These are phyloP conservation scores for Callyntrura sp. DNA, from an alignment of 2,888 invertebrate genomes.

Conservation along the genomic window DNA sequence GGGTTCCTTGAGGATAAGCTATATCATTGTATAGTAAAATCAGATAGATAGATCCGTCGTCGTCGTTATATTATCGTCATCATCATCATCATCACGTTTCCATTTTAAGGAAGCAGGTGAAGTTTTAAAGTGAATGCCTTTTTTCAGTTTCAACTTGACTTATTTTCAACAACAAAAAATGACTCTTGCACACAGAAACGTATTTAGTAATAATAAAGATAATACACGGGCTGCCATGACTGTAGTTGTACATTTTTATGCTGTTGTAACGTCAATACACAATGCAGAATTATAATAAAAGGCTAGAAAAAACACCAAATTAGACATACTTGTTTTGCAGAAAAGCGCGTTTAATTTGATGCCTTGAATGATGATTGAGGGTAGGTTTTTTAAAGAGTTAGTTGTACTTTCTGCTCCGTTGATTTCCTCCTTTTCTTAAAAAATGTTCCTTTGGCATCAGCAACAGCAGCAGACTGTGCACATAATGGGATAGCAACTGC, in stretches of 20 bases:
- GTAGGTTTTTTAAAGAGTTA: slow-evolving; percentile 77
- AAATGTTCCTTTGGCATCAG: slow-evolving; percentile 47
- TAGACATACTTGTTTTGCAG: slow-evolving; percentile 80
- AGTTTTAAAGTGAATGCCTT: slow-evolving; percentile 53
- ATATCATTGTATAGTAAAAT: slow-evolving; percentile 44
- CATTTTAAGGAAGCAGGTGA: slow-evolving; percentile 75
- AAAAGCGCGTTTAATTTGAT: slow-evolving; percentile 80
- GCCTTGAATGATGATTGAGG: slow-evolving; percentile 59
- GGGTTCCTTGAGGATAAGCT: slow-evolving; percentile 62
- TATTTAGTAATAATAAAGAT: neutral
- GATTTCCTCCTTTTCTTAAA: slow-evolving; percentile 64
- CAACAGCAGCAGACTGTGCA: slow-evolving; percentile 26
- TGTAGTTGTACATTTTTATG: slow-evolving; percentile 20
- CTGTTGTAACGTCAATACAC: neutral
- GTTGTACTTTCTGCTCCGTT: slow-evolving; percentile 82
- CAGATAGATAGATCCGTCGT: slow-evolving; percentile 54
- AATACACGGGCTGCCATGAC: slow-evolving; percentile 28
- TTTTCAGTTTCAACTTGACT: slow-evolving; percentile 75
- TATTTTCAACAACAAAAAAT: slow-evolving; percentile 72
- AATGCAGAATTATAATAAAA: slow-evolving; percentile 59
- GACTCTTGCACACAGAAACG: slow-evolving; percentile 2
- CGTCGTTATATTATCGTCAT: slow-evolving; percentile 44
- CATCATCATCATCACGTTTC: slow-evolving; percentile 55
- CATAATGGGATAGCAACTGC: slow-evolving; percentile 64
- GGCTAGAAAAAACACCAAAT: slow-evolving; percentile 75